These are phyloP conservation scores for Cricetomys ansorgei DNA, from an alignment of 2,113 vertebrate genomes.

Conservation along the genomic window DNA sequence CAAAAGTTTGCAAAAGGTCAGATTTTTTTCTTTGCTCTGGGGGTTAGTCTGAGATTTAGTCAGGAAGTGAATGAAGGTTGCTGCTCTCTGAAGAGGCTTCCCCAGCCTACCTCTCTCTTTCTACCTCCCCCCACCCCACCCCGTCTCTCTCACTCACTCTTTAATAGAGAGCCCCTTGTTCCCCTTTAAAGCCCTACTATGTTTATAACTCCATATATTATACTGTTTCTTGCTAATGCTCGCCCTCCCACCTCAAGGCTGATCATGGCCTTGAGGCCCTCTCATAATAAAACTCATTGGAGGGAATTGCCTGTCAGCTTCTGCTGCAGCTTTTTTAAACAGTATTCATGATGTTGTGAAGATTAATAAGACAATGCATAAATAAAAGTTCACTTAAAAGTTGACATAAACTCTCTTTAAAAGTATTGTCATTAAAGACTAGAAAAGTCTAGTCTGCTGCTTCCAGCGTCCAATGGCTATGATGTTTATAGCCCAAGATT, in stretches of 20 bases:
- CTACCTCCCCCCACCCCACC: rapidly evolving
- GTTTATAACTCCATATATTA: not conserved
- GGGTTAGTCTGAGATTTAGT: not conserved
- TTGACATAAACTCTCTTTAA: not conserved
- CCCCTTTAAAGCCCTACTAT: not conserved
- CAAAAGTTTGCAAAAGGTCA: not conserved
- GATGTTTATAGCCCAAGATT: not conserved
- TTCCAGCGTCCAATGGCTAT: not conserved
- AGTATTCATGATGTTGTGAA: not conserved
- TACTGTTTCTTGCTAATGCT: not conserved
- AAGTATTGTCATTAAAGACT: not conserved
- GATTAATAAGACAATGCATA: not conserved
- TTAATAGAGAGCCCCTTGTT: not conserved
- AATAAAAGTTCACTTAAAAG: not conserved
- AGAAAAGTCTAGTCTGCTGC: not conserved
- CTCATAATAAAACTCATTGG: not conserved
- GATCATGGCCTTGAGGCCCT: not conserved
- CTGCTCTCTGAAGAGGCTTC: not conserved
- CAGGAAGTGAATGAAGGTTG: not conserved
- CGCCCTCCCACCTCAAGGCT: not conserved
- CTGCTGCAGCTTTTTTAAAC: not conserved
- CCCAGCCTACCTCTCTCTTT: not conserved
- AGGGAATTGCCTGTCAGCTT: not conserved
- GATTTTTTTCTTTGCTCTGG: not conserved
- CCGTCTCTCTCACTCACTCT: not conserved